These are phyloP conservation scores for Drosophila rubida DNA, from an alignment of 2,888 invertebrate genomes.

Conservation along the genomic window DNA sequence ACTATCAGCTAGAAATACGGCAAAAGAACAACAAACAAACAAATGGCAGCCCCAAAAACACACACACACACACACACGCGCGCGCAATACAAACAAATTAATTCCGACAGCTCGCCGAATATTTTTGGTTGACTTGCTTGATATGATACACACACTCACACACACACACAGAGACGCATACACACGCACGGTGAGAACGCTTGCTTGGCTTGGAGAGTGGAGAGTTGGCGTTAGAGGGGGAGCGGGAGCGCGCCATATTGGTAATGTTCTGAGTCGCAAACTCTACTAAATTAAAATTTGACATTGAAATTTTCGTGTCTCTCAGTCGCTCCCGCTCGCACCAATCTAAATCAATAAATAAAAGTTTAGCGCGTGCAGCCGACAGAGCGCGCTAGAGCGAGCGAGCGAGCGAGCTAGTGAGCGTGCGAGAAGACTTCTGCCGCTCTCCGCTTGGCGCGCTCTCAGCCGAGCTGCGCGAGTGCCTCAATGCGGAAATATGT, in stretches of 20 bases:
- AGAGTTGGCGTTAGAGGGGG: slow-evolving; percentile 13
- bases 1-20: slow-evolving; percentile 77
- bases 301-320: slow-evolving; percentile 70
- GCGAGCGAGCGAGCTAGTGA: slow-evolving; percentile 2
- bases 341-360: slow-evolving; percentile 69
- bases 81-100: slow-evolving; percentile 55
- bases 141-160: slow-evolving; percentile 47
- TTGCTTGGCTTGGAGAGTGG: slow-evolving; percentile 12
- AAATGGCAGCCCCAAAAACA: slow-evolving; percentile 56
- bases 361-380: slow-evolving; percentile 63
- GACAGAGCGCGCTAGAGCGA: slow-evolving; percentile 19
- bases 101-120: slow-evolving; percentile 64
- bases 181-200: slow-evolving; percentile 1
- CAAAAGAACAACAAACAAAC: slow-evolving; percentile 64
- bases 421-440: slow-evolving; percentile 18
- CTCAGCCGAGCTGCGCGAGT: slow-evolving; percentile 6
- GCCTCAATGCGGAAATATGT: slow-evolving; percentile 77
- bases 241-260: slow-evolving; percentile 58
- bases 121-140: slow-evolving; percentile 50
- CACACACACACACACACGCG: slow-evolving; percentile 17
- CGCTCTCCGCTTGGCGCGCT: too few relatives aligned
- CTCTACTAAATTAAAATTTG: slow-evolving; percentile 78
- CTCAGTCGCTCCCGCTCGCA: slow-evolving; percentile 36
- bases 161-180: slow-evolving; percentile 6
- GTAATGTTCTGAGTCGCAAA: slow-evolving; percentile 75